phyloP scores from a whole-genome alignment of 2,888 invertebrate species.

The Galerucella calmariensis region DNA sequence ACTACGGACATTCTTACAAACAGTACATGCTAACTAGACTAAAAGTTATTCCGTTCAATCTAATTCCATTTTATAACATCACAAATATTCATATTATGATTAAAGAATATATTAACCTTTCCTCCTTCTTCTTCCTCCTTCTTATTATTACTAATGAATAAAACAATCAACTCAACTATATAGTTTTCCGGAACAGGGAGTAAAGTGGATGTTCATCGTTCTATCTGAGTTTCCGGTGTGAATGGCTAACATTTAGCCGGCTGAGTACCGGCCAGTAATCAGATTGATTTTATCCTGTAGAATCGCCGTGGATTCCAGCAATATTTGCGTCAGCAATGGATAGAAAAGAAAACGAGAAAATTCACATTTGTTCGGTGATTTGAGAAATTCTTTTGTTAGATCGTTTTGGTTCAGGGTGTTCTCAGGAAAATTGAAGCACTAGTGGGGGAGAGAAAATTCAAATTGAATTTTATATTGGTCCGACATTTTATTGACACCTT shows the following conservation, averaged over 20 bases:
- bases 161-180: conserved; percentile 20
- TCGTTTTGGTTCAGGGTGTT: conserved; percentile 3
- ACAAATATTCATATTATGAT: not conserved
- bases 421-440: conserved; percentile 7
- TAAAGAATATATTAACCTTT: not conserved
- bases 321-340: conserved; percentile 35
- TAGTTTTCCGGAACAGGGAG: conserved; percentile 27
- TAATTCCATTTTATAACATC: conserved; percentile 1
- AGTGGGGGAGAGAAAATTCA: not conserved
- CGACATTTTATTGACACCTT: not conserved
- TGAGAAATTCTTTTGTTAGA: conserved; percentile 20
- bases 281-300: conserved; percentile 38
- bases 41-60: not conserved
- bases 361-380: conserved; percentile 23
- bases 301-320: conserved; percentile 24
- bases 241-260: conserved; percentile 37
- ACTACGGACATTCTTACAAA: no score
- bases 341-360: conserved; percentile 30
- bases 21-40: no score
- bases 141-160: conserved; percentile 20
- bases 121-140: not conserved
- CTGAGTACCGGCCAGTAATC: conserved; percentile 34
- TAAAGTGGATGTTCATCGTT: conserved; percentile 36
- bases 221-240: conserved; percentile 33
- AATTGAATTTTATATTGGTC: conserved; percentile 19